A percentile compares a stretch with the other conserved stretches of the same genome.
phyloP scores from a whole-genome alignment of 2,888 invertebrate species.

The Meteorus colon region DNA sequence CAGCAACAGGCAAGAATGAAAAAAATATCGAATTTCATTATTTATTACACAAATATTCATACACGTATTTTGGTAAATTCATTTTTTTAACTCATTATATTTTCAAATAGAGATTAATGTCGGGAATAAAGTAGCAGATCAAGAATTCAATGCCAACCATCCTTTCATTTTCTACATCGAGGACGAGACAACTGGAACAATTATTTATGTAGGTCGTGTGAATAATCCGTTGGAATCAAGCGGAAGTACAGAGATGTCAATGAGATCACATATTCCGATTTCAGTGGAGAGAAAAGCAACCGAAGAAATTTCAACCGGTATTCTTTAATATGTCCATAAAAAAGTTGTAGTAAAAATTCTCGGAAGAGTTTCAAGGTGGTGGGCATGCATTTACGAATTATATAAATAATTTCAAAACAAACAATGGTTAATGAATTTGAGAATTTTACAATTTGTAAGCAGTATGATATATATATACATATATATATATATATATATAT shows the following conservation, averaged over 20 bases:
- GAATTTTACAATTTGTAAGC: neutral
- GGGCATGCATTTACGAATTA: neutral
- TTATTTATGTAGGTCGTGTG: slow-evolving; percentile 84
- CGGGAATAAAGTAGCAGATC: slow-evolving; percentile 82
- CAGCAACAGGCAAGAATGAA: slow-evolving; percentile 78
- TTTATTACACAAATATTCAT: neutral
- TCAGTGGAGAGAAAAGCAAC: neutral
- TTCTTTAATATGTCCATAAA: neutral
- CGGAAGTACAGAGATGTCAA: slow-evolving; percentile 61
- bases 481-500: too few species aligned
- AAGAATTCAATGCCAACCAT: slow-evolving; percentile 81
- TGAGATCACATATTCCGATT: slow-evolving; percentile 32
- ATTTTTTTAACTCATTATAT: too few species aligned
- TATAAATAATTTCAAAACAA: neutral
- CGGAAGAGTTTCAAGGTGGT: neutral
- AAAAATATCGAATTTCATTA: neutral
- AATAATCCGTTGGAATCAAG: slow-evolving; percentile 76
- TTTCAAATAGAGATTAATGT: slow-evolving; percentile 77
- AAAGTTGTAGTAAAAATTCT: neutral
- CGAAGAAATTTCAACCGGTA: slow-evolving; percentile 29
- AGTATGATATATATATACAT: too few species aligned
- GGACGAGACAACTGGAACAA: slow-evolving; percentile 82
- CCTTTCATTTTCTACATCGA: slow-evolving; percentile 89
- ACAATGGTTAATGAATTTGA: neutral
- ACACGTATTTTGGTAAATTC: neutral